Conservation (phyloP, 2,797 vertebrate species). For the Microtus agrestis region DNA sequence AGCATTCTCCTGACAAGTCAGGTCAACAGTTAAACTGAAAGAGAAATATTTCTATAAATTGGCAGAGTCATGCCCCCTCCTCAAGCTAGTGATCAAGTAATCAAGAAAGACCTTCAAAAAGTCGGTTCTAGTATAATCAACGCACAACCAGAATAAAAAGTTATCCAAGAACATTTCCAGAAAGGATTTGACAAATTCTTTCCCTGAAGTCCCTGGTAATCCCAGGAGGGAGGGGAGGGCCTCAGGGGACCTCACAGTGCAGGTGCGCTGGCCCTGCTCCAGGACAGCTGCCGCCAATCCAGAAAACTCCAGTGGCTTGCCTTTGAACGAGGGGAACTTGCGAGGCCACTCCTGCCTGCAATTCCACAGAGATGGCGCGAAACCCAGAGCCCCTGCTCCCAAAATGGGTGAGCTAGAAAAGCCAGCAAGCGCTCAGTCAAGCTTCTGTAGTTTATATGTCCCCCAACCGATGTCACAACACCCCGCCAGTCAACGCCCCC, state of each 20-base stretch:
- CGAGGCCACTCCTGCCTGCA: background rate
- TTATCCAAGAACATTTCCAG: constrained; percentile 76
- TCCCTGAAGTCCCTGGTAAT: constrained; percentile 60
- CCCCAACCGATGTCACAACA: background rate
- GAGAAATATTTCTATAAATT: constrained; percentile 78
- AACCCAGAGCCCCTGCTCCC: constrained; percentile 26
- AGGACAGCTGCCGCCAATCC: constrained; percentile 32
- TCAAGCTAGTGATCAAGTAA: constrained; percentile 51
- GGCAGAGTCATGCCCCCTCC: constrained; percentile 51
- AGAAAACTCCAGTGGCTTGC: constrained; percentile 41
- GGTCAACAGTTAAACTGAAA: constrained; percentile 77
- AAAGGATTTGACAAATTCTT: constrained; percentile 73
- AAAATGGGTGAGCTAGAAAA: constrained; percentile 50
- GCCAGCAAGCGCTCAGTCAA: background rate
- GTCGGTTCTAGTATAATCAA: constrained; percentile 49
- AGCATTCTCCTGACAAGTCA: constrained; percentile 68
- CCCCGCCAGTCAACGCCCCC: background rate
- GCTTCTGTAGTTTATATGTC: background rate
- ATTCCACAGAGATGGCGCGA: background rate
- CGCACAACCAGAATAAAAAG: constrained; percentile 64
- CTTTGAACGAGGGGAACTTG: constrained; percentile 52
- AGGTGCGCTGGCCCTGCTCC: constrained; percentile 75
- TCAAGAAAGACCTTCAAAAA: constrained; percentile 51
- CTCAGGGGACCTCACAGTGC: background rate
- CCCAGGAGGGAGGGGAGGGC: background rate